Evolutionary conservation across 2,888 invertebrate species (phyloP).

Genomic region (Spodoptera littoralis): DNA sequence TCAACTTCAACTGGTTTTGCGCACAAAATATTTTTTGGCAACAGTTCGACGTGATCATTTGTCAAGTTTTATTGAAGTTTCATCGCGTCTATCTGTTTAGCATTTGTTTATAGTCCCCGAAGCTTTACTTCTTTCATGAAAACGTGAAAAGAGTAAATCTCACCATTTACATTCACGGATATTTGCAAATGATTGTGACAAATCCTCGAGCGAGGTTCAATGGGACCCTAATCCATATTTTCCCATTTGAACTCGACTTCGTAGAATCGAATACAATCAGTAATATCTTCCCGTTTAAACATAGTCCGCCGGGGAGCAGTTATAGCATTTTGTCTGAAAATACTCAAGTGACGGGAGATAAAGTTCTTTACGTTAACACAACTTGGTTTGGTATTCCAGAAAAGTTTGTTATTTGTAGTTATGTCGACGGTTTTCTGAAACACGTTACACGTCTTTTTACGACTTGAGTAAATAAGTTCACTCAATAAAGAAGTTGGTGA

Average conservation of each 20-base stretch:
- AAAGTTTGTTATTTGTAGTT: constrained; percentile 30
- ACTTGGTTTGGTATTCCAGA: constrained; percentile 23
- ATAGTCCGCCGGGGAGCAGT: constrained; percentile 14
- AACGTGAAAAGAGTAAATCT: constrained; percentile 31
- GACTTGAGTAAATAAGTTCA: constrained; percentile 8
- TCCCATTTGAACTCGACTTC: constrained; percentile 29
- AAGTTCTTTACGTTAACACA: constrained; percentile 28
- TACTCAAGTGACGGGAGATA: constrained; percentile 22
- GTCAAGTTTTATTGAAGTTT: constrained; percentile 57
- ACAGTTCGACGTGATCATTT: constrained; percentile 54
- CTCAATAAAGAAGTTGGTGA: constrained; percentile 38
- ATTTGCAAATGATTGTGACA: constrained; percentile 31
- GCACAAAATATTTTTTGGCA: constrained; percentile 45
- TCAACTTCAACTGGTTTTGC: constrained; percentile 36
- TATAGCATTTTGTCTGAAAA: constrained; percentile 33
- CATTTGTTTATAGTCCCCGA: constrained; percentile 24
- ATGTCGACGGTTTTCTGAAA: constrained; percentile 13
- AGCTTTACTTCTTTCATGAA: constrained; percentile 20
- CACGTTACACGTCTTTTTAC: constrained; percentile 10
- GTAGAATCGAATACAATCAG: constrained; percentile 32
- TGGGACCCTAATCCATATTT: constrained; percentile 40
- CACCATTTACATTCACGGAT: constrained; percentile 26
- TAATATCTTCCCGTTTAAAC: constrained; percentile 36
- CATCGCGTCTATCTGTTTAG: constrained; percentile 19
- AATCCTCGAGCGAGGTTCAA: constrained; percentile 22